These are phyloP conservation scores for Stenotaenia linearis DNA, from an alignment of 2,888 invertebrate genomes.

Conservation along the genomic window DNA sequence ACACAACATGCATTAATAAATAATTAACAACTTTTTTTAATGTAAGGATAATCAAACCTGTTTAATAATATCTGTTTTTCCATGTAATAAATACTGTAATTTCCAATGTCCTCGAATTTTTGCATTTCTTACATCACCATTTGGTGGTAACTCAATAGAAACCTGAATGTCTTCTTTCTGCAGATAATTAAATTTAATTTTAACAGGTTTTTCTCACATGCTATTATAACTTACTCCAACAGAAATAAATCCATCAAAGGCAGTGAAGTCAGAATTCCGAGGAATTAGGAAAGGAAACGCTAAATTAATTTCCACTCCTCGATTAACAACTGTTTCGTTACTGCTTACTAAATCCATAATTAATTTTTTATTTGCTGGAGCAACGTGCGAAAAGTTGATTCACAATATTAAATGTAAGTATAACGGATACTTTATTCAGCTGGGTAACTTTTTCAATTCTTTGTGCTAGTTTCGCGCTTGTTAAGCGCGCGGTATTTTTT, in stretches of 20 bases:
- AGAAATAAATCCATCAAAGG: not conserved
- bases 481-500: no score
- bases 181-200: not conserved
- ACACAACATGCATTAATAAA: no score
- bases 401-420: no score
- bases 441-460: not conserved
- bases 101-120: constrained; percentile 2
- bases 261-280: not conserved
- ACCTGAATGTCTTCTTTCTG: not conserved
- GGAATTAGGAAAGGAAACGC: not conserved
- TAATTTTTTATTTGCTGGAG: not conserved
- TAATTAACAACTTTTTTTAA: not conserved
- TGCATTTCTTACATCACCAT: not conserved
- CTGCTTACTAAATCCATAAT: not conserved
- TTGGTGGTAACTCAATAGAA: not conserved
- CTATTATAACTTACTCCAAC: not conserved
- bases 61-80: not conserved
- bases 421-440: not conserved
- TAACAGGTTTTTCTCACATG: not conserved
- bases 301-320: not conserved
- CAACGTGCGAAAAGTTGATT: no score
- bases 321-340: not conserved
- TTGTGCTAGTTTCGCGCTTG: no score
- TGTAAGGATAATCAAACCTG: not conserved
- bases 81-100: not conserved